Evolutionary conservation across 2,113 vertebrate genomes (phyloP), one percentile per base, ranked within the genome.

Genomic region (Epinephelus fuscoguttatus): DNA sequence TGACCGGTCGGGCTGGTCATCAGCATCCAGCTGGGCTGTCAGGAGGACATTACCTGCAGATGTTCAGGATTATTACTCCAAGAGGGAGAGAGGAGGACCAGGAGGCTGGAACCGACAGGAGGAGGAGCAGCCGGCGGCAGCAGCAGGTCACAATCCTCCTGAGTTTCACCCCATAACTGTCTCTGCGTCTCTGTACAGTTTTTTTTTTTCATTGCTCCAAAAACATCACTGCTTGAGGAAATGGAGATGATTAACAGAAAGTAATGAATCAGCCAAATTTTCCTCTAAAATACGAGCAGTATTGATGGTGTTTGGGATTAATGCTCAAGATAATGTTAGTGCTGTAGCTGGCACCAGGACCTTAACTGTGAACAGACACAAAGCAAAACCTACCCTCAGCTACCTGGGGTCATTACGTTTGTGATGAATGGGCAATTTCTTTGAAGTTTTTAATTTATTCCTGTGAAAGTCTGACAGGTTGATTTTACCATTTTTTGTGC

Each of bases 21-120:
- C 97, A 4, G 98, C 97, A 0, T 99, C 98, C 62, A 99, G 97
- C 84, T 99, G 98, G 98, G 98, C 98, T 11, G 97, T 99, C 27
- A 96, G 98, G 83, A 97, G 96, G 90, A 98, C 97, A 11, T 95
- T 99, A 1, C 98, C 98, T 21, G 98, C 98, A 17, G 98, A 99
- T 84, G 98, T 99, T 19, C 98, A 99, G 90, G 98, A 97, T 85
- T 99, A 99, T 81, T 99, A 99, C 69, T 99, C 97, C 0, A 97
- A 98, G 90, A 97, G 97, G 70, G 98, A 97, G 63, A 93, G 97
- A 62, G 93, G 93, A 40, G 79, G 91, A 75, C 49, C 85, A 0
- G 92, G 92, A 55, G 94, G 89, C 72, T 99, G 98, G 98, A 95
- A 91, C 94, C 95, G 95, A 80, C 95, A 94, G 63, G 97, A 98